Base-by-base conservation (phyloP, 2,113 vertebrate species). In the Alosa alosa region DNA sequence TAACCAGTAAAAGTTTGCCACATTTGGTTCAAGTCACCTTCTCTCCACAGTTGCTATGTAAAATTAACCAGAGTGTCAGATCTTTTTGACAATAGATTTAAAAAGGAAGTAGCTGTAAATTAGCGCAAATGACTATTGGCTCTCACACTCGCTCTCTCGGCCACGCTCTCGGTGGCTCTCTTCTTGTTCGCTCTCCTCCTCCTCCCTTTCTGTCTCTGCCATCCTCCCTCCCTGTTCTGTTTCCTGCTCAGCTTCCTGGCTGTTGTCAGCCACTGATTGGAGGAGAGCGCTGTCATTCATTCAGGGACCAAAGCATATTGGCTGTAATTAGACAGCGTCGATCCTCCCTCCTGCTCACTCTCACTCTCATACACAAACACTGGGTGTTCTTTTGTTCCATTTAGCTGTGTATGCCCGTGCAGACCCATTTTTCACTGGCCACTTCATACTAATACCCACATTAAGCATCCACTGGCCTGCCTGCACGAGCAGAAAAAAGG, bases 391-490 rank as follows among this genome's bases (percentile, higher is more conserved):
- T 72, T 72, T 72, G 64, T 72, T 72, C 64, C 64, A 72, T 81
- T 83, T 72, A 75, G 87, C 88, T 83, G 81, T 84, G n/a, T 50
- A 84, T 88, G 86, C 83, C 68, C 17, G 49, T 75, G 47, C 86
- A 90, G 87, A 82, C 85, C 68, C 36, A 60, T 82, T 90, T 90
- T 89, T 86, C 85, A 89, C 87, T 86, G 87, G 85, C 89, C 82
- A 78, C 83, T 86, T 88, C 81, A 86, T 89, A 86, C 87, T 90
- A 86, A 84, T 82, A 84, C 84, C 88, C 52, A 46, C 81, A 86
- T 86, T 85, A 89, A 86, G 87, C 39, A 81, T 92, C 90, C 86
- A 90, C 88, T 89, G 88, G 50, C 81, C 82, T 83, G 49, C 86
- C 86, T 81, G 49, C 20, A 81, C 88, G 36, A 8, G 88, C 81